Evolutionary conservation across 2,113 vertebrate genomes (phyloP), one percentile per base, ranked within the genome.

Genomic region (Hydrolagus affinis): DNA sequence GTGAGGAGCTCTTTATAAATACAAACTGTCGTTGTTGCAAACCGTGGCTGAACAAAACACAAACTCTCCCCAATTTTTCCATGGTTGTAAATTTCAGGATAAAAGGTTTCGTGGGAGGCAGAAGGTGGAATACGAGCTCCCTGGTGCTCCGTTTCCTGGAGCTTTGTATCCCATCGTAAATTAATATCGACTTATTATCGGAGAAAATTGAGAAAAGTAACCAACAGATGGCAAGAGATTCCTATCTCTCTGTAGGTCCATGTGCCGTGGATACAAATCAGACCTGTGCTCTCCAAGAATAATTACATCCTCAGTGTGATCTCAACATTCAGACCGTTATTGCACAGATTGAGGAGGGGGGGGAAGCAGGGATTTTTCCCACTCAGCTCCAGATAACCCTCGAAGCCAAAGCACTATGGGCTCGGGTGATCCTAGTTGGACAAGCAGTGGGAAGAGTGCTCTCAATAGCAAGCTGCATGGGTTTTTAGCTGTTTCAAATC

Each of bases 251-350:
- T 32, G 21, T 62, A 30, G 60, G 78, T 60, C 25, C 62, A 11
- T 83, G 78, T 44, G 44, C 44, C 6, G 44, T 62, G 32, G 78
- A 66, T 68, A 62, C 62, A 64, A 83, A 32, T 66, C 64, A 68
- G 66, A 62, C 62, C 78, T 19, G 60, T 19, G 64, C 25, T 0
- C 32, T 62, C 78, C 78, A 83, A 83, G 66, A 62, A 60, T 83
- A 68, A 83, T 83, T 83, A 83, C 21, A 62, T 83, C 78, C 78
- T 83, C 78, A 83, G 78, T 83, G 32, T 83, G 78, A 83, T 83
- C 60, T 28, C 17, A 25, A 66, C 66, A 83, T 66, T 19, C 78
- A 32, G 25, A 30, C 25, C 59, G 78, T 14, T 68, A 66, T 83
- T 83, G 60, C 78, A 66, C 28, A 66, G 78, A 32, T 28, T 66